These are phyloP conservation scores for Heliconius melpomene DNA, from an alignment of 1,140 invertebrate genomes.

Conservation along the genomic window DNA sequence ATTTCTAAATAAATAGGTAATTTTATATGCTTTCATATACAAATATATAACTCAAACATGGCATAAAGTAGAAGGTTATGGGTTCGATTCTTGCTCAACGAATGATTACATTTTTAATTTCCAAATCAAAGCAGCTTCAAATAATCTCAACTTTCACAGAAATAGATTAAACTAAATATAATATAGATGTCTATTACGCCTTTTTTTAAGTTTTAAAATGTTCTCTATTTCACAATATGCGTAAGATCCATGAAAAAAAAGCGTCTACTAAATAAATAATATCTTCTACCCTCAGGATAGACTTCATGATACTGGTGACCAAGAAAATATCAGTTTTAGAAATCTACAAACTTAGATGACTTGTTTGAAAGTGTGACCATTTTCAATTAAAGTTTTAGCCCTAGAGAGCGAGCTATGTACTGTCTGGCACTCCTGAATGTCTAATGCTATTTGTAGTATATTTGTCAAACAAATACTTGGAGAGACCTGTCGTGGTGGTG, in stretches of 20 bases:
- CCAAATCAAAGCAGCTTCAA: too few species aligned
- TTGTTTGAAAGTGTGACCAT: conserved; percentile 10
- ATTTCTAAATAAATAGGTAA: neutral
- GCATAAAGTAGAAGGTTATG: neutral
- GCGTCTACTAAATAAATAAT: neutral
- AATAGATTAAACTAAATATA: too few species aligned
- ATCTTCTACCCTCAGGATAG: neutral
- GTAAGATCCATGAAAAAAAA: too few species aligned
- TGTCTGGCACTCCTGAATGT: neutral
- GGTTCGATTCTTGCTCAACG: neutral
- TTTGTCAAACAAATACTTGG: neutral
- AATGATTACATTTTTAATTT: neutral
- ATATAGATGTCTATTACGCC: too few species aligned
- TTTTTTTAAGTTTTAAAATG: too few species aligned
- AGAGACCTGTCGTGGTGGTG: neutral
- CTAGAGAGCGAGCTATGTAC: neutral
- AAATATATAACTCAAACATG: too few species aligned
- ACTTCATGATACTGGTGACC: neutral
- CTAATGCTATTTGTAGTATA: neutral
- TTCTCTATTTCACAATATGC: too few species aligned
- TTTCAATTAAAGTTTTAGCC: conserved; percentile 10
- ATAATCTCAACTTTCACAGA: too few species aligned
- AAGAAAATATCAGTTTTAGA: conserved; percentile 4
- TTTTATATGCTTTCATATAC: neutral
- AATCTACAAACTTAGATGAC: conserved; percentile 9